phyloP scores from a whole-genome alignment of 1,140 invertebrate species.

The Drosophila trapezifrons region DNA sequence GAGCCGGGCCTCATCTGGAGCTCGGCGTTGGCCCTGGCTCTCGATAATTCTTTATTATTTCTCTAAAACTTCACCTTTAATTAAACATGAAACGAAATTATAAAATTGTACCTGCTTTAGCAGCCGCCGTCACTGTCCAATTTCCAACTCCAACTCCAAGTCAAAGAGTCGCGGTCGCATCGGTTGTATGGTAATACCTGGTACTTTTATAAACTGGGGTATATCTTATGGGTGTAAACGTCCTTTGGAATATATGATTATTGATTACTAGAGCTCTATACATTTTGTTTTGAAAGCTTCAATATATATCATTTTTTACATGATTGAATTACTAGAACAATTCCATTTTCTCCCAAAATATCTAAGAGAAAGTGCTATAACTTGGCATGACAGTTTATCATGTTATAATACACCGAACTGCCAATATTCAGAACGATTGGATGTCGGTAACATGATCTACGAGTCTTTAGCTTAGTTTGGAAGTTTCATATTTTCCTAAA shows the following conservation, averaged over 20 bases:
- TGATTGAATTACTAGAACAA: neutral
- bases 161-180: constrained; percentile 44
- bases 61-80: constrained; percentile 83
- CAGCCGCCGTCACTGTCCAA: constrained; percentile 48
- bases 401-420: neutral
- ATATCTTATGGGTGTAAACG: constrained; percentile 1
- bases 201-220: neutral
- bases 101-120: constrained; percentile 82
- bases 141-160: constrained; percentile 27
- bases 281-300: too few species aligned
- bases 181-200: constrained; percentile 13
- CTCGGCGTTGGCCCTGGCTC: constrained; percentile 36
- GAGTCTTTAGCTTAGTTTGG: too few species aligned
- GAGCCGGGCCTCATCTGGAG: constrained; percentile 56
- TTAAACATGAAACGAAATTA: constrained; percentile 83
- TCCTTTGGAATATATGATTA: too few species aligned
- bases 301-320: neutral
- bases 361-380: neutral
- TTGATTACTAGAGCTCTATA: too few species aligned
- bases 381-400: neutral
- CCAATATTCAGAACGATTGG: neutral
- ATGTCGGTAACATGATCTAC: neutral
- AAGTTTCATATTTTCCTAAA: neutral
- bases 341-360: neutral
- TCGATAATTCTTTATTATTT: constrained; percentile 83